Conservation (phyloP, 92 coral and sea anemone species). For the Meandrina meandrites region DNA sequence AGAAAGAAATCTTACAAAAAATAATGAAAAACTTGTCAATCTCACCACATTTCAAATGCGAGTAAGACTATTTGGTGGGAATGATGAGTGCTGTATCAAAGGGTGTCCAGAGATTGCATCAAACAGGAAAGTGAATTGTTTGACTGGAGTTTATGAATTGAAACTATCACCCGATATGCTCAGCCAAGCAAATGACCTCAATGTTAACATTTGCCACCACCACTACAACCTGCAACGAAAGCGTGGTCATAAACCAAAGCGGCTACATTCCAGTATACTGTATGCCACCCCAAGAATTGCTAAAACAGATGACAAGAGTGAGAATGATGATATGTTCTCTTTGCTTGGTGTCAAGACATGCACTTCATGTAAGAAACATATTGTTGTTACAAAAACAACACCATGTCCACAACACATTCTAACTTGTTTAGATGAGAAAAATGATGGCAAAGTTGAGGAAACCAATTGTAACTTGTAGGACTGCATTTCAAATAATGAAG, state of each 20-base stretch:
- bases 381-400: constrained; percentile 9
- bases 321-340: neutral
- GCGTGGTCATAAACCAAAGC: neutral
- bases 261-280: neutral
- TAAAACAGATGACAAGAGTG: no score
- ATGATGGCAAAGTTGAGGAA: neutral
- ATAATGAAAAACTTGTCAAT: neutral
- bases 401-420: constrained; percentile 38
- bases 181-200: neutral
- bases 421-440: no score
- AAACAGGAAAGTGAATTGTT: neutral
- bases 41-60: constrained; percentile 9
- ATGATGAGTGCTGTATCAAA: constrained; percentile 6
- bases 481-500: neutral
- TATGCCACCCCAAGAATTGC: neutral
- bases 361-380: neutral
- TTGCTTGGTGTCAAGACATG: constrained; percentile 26
- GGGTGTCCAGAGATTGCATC: constrained; percentile 10
- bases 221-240: neutral
- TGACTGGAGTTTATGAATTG: constrained; percentile 15
- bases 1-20: neutral
- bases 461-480: no score
- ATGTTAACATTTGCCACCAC: neutral
- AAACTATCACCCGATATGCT: neutral
- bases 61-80: constrained; percentile 17